Conservation (phyloP, 2,113 vertebrate species). For the Bufo gargarizans region DNA sequence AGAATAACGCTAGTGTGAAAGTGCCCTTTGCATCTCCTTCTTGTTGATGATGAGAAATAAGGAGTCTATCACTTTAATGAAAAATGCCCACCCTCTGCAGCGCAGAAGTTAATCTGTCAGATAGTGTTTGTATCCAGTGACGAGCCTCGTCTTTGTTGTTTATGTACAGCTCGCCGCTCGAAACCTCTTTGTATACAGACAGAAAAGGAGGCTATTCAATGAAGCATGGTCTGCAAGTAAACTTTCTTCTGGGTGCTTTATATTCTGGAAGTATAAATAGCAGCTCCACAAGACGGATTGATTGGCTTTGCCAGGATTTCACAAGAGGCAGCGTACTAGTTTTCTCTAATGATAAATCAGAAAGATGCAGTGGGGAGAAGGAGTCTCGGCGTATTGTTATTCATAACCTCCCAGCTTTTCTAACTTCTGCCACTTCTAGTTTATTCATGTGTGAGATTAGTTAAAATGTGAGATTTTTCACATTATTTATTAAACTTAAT, state of each 20-base stretch:
- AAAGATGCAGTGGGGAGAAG: not conserved
- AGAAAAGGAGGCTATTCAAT: slow-evolving; percentile 28
- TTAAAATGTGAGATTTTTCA: not conserved
- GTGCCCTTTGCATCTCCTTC: no score
- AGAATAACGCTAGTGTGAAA: no score
- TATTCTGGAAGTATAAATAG: slow-evolving; percentile 43
- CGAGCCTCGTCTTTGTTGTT: not conserved
- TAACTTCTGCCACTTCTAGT: not conserved
- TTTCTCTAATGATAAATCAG: not conserved
- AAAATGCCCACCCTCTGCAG: no score
- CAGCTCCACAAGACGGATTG: not conserved
- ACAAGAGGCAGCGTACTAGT: not conserved
- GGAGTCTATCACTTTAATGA: no score
- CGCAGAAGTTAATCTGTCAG: slow-evolving; percentile 8
- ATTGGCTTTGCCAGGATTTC: slow-evolving; percentile 38
- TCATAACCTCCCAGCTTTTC: slow-evolving; percentile 2
- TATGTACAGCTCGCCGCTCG: not conserved
- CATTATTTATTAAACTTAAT: not conserved
- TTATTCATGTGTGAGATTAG: slow-evolving; percentile 14
- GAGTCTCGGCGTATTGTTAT: not conserved
- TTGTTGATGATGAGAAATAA: no score
- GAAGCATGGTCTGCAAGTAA: slow-evolving; percentile 7
- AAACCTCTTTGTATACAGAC: not conserved
- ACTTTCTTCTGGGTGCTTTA: slow-evolving; percentile 28
- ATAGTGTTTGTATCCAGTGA: not conserved